Evolutionary conservation across 2,113 vertebrate genomes (phyloP).

Genomic region (Calyptomena viridis): DNA sequence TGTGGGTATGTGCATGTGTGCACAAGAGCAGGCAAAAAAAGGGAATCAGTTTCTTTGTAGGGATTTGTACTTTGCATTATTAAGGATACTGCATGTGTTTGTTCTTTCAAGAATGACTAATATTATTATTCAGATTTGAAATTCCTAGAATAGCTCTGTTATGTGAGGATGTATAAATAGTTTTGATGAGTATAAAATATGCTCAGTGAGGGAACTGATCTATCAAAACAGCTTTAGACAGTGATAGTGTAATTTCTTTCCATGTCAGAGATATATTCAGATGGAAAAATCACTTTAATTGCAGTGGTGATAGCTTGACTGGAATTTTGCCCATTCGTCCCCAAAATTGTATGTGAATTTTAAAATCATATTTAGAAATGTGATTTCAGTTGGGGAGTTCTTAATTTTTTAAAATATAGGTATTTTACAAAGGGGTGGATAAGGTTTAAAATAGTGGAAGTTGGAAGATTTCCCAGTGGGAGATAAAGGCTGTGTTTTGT

Average conservation of each 20-base stretch:
- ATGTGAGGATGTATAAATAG: conserved; percentile 49
- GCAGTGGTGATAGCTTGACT: conserved; percentile 3
- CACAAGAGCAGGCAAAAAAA: background rate
- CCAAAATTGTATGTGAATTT: background rate
- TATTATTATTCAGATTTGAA: conserved; percentile 30
- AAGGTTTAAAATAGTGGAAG: background rate
- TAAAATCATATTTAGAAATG: background rate
- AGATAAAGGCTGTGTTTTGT: background rate
- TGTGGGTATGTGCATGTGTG: rapidly evolving
- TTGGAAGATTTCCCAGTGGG: background rate
- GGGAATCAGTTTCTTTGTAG: background rate
- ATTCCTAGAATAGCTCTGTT: conserved; percentile 51
- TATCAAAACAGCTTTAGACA: conserved; percentile 51
- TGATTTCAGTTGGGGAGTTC: background rate
- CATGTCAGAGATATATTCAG: conserved; percentile 17
- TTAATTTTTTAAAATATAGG: background rate
- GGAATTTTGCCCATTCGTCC: conserved; percentile 26
- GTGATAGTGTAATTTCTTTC: conserved; percentile 11
- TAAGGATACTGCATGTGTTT: background rate
- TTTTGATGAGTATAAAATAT: conserved; percentile 58
- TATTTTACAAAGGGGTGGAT: background rate
- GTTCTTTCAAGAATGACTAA: background rate
- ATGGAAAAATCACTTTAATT: conserved; percentile 65
- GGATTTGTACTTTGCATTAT: background rate
- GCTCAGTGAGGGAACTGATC: conserved; percentile 46